A percentile compares a stretch with the other conserved stretches of the same genome.
These are phyloP conservation scores for Cryptus armator DNA, from an alignment of 2,888 invertebrate genomes.

Conservation along the genomic window DNA sequence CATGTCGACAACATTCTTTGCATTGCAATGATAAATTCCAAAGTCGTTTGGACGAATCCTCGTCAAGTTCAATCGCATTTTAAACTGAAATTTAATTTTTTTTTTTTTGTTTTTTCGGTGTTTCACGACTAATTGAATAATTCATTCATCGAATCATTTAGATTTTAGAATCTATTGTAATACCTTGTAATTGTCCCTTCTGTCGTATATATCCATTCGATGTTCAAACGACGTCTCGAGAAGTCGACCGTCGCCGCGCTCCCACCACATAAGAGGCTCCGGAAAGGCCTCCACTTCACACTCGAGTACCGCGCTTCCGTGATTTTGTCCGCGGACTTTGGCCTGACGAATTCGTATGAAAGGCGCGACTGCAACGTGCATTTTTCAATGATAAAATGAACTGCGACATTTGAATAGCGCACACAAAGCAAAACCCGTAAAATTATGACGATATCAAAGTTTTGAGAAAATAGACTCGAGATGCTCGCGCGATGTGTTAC, in stretches of 20 bases:
- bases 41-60: conserved; percentile 90
- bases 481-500: no score
- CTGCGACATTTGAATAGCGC: neutral
- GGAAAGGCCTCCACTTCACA: conserved; percentile 96
- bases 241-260: conserved; percentile 91
- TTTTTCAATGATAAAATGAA: conserved; percentile 32
- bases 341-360: conserved; percentile 93
- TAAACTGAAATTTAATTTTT: conserved; percentile 86
- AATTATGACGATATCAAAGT: neutral
- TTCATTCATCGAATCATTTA: neutral
- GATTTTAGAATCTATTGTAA: neutral
- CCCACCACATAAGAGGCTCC: conserved; percentile 94
- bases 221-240: conserved; percentile 90
- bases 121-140: neutral
- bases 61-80: conserved; percentile 92
- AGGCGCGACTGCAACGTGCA: conserved; percentile 90
- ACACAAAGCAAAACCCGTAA: neutral
- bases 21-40: conserved; percentile 93
- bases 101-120: conserved; percentile 1
- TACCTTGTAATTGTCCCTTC: conserved; percentile 86
- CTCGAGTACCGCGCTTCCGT: conserved; percentile 90
- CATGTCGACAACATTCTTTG: conserved; percentile 93
- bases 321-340: conserved; percentile 90
- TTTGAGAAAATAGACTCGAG: no score
- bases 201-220: conserved; percentile 87